phyloP scores from a whole-genome alignment of 37 sponge, comb jelly and placozoan genomes.

The Spongilla lacustris region DNA sequence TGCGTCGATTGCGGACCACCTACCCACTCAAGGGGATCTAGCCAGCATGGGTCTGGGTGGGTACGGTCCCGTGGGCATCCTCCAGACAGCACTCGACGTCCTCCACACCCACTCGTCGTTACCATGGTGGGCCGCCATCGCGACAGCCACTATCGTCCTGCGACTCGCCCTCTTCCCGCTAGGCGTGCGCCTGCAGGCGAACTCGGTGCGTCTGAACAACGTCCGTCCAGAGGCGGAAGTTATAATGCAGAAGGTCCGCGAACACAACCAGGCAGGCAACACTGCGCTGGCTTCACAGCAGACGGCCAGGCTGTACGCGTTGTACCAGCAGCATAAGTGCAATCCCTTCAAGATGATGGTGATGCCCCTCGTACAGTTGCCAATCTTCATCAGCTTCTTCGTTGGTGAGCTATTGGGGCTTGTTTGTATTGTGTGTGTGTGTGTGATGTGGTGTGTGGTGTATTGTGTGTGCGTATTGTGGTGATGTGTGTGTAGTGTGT shows the following conservation, averaged over 20 bases:
- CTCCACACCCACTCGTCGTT: conserved; percentile 61
- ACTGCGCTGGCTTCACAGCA: conserved; percentile 38
- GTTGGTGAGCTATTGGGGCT: conserved; percentile 7
- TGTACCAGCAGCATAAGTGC: conserved; percentile 72
- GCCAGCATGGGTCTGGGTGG: conserved; percentile 82
- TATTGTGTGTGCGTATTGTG: not conserved
- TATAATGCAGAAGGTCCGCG: conserved; percentile 47
- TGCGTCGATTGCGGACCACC: not conserved
- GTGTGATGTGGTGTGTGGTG: not conserved
- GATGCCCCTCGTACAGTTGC: conserved; percentile 71
- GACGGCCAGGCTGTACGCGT: conserved; percentile 19
- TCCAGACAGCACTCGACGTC: conserved; percentile 72
- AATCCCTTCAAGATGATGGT: conserved; percentile 69
- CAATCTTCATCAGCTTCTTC: conserved; percentile 81
- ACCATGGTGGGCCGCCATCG: conserved; percentile 94
- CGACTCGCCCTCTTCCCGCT: conserved; percentile 67
- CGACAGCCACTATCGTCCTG: conserved; percentile 51
- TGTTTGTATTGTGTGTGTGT: conserved; percentile 9
- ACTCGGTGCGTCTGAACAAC: conserved; percentile 71
- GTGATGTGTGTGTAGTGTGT: conserved; percentile 2
- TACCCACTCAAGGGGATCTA: conserved; percentile 41
- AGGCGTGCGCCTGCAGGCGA: conserved; percentile 52
- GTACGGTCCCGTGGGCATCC: conserved; percentile 79
- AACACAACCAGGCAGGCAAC: conserved; percentile 61
- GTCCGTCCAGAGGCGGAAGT: conserved; percentile 69